A percentile compares a stretch with the other conserved stretches of the same genome.
Conservation (phyloP, 2,113 vertebrate species). For the Serinus canaria region DNA sequence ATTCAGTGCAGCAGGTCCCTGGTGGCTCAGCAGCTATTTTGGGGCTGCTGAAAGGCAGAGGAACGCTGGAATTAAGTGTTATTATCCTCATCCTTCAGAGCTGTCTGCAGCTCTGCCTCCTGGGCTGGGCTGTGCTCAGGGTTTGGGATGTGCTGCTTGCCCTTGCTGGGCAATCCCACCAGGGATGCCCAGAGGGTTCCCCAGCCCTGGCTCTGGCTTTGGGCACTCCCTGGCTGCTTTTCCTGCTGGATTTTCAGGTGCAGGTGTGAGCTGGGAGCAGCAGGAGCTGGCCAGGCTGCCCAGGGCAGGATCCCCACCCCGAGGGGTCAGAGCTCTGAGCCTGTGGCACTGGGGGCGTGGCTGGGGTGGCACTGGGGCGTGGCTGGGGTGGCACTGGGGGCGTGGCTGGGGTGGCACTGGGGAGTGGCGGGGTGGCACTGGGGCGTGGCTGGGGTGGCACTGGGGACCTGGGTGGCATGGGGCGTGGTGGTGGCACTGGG, state of each 20-base stretch:
- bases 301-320: too few species aligned
- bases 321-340: neutral
- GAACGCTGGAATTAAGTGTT: neutral
- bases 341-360: neutral
- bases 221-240: neutral
- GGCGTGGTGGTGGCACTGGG: too few species aligned
- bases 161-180: neutral
- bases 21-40: neutral
- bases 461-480: too few species aligned
- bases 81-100: neutral
- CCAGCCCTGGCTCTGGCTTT: neutral
- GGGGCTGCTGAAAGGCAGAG: accelerated
- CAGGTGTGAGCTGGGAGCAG: accelerated
- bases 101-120: conserved; percentile 1
- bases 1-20: neutral
- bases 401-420: too few species aligned
- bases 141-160: neutral
- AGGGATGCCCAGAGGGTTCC: neutral
- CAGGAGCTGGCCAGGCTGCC: neutral
- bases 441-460: neutral
- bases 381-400: accelerated
- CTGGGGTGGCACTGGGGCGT: neutral
- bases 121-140: neutral
- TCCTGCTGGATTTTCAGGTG: accelerated
- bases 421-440: neutral